Conservation (phyloP, 2,113 vertebrate species). For the Callospermophilus lateralis region DNA sequence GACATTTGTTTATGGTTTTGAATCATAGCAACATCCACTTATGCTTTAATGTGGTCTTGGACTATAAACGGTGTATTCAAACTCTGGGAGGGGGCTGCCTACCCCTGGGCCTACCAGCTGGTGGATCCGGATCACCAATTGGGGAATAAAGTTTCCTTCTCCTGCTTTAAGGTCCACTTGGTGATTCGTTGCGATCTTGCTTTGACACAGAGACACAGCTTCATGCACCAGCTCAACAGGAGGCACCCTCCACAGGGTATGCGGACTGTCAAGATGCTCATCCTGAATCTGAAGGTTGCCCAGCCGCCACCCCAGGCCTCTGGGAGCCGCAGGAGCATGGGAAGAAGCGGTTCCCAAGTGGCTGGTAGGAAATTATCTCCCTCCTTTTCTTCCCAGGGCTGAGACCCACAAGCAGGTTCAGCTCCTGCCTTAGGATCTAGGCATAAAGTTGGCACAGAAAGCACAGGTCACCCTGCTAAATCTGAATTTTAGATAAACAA, state of each 20-base stretch:
- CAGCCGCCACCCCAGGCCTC: neutral
- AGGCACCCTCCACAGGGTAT: neutral
- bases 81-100: no score
- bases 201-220: neutral
- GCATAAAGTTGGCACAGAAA: neutral
- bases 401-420: neutral
- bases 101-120: no score
- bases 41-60: no score
- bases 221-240: neutral
- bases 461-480: neutral
- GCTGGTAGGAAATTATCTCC: rapidly evolving
- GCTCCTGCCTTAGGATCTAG: neutral
- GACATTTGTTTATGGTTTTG: no score
- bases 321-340: neutral
- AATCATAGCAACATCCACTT: no score
- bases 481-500: neutral
- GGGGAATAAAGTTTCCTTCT: no score
- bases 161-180: no score
- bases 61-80: no score
- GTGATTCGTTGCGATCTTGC: no score
- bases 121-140: no score
- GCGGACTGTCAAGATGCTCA: neutral
- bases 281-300: neutral
- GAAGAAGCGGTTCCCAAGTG: neutral
- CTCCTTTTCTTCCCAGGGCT: neutral